These are phyloP conservation scores for Tachysurus vachellii DNA, from an alignment of 2,113 vertebrate species.

Conservation along the genomic window DNA sequence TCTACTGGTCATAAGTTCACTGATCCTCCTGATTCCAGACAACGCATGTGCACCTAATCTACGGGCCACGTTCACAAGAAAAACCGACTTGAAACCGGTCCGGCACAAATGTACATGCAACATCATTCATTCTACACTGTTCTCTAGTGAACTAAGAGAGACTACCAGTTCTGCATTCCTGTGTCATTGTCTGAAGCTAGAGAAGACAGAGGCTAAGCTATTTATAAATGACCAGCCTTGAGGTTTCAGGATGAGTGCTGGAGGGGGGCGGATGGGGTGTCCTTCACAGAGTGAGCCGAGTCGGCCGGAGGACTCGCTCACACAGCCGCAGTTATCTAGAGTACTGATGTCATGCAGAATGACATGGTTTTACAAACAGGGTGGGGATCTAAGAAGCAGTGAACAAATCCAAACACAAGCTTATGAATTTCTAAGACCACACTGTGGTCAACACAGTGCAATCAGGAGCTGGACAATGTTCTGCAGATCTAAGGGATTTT, in stretches of 20 bases:
- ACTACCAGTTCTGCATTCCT: not conserved
- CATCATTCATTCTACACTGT: not conserved
- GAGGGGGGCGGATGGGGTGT: not conserved
- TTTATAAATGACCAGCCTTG: conserved; percentile 19
- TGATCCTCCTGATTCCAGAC: not conserved
- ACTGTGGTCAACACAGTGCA: not conserved
- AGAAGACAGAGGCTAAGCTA: conserved; percentile 12
- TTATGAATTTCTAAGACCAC: not conserved
- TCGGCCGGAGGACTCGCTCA: not conserved
- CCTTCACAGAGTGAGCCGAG: not conserved
- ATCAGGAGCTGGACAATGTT: not conserved
- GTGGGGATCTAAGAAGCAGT: not conserved
- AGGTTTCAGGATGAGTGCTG: conserved; percentile 5
- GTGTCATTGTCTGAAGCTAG: not conserved
- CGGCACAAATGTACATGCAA: not conserved
- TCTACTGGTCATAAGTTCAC: not conserved
- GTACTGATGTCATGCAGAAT: not conserved
- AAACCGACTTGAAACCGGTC: not conserved
- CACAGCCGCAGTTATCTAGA: not conserved
- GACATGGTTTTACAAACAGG: not conserved
- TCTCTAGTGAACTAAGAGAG: not conserved
- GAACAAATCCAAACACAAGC: not conserved
- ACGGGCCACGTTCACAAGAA: not conserved
- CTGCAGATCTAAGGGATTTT: not conserved
- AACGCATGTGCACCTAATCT: not conserved